A percentile compares a stretch with the other conserved stretches of the same genome.
Evolutionary conservation across 2,888 invertebrate genomes (phyloP).

Genomic region (Idaea aversata): DNA sequence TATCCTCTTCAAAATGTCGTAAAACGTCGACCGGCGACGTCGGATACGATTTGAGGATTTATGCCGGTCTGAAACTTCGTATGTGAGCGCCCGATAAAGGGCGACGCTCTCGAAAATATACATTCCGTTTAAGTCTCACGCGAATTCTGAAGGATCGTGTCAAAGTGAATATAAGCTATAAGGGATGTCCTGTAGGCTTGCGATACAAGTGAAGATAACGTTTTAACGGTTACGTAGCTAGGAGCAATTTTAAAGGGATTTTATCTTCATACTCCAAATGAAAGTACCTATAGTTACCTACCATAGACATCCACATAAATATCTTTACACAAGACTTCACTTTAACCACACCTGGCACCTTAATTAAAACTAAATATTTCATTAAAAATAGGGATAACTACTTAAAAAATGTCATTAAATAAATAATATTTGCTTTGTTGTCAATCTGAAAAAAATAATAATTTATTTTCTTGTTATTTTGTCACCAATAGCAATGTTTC

Average conservation of each 20-base stretch:
- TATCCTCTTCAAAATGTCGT: constrained; percentile 45
- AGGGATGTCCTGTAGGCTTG: constrained; percentile 20
- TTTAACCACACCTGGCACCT: too few relatives aligned
- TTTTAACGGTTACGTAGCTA: not conserved
- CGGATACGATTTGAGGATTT: constrained; percentile 52
- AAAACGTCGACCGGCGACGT: constrained; percentile 43
- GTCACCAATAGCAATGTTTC: too few relatives aligned
- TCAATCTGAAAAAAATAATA: too few relatives aligned
- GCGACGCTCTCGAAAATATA: constrained; percentile 43
- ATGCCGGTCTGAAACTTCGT: constrained; percentile 47
- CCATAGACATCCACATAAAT: too few relatives aligned
- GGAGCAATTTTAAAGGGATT: not conserved
- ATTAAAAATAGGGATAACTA: too few relatives aligned
- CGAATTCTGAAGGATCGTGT: constrained; percentile 19
- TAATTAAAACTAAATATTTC: too few relatives aligned
- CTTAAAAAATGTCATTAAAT: too few relatives aligned
- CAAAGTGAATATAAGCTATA: constrained; percentile 22
- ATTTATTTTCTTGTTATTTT: too few relatives aligned
- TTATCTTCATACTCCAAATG: not conserved
- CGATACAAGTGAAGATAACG: constrained; percentile 1
- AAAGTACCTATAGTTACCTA: not conserved
- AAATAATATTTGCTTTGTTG: too few relatives aligned
- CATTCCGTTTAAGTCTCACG: constrained; percentile 33
- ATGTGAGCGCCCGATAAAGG: constrained; percentile 46
- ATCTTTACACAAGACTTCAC: too few relatives aligned